Percentiles rank a stretch among this genome's conserved stretches.
Evolutionary conservation across 2,113 vertebrate genomes (phyloP).

Genomic region (Platanista minor): DNA sequence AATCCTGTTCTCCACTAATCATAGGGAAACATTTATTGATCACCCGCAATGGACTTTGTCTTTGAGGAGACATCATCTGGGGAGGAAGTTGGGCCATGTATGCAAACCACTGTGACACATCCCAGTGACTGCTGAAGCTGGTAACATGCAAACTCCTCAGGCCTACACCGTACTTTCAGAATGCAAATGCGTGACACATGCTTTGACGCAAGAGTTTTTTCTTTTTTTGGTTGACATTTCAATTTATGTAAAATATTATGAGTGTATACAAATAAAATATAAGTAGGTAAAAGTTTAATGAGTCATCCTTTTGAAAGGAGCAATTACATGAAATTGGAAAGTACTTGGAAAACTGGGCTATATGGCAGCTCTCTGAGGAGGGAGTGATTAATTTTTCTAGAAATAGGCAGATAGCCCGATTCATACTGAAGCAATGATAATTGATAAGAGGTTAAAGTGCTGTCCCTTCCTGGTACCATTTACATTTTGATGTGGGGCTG

Average conservation of each 20-base stretch:
- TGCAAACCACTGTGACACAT: not conserved
- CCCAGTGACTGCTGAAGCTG: not conserved
- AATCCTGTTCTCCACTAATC: not conserved
- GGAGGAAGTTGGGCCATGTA: not conserved
- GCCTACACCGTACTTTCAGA: not conserved
- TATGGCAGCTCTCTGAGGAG: not conserved
- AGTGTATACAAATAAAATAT: not conserved
- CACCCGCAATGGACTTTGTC: not conserved
- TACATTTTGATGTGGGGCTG: not conserved
- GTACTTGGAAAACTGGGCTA: not conserved
- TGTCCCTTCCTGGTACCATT: not conserved
- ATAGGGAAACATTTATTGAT: not conserved
- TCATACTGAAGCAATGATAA: not conserved
- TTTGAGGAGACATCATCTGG: not conserved
- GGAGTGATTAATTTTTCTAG: constrained; percentile 27
- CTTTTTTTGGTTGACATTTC: not conserved
- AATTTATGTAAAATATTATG: constrained; percentile 2
- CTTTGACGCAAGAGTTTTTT: not conserved
- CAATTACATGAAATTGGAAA: not conserved
- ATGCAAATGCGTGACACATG: not conserved
- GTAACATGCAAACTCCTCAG: not conserved
- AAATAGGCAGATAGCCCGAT: not conserved
- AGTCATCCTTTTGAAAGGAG: not conserved
- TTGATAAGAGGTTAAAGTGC: not conserved
- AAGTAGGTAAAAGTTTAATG: not conserved